Conservation (phyloP, 2,113 vertebrate genomes). For the Semicossyphus pulcher region DNA sequence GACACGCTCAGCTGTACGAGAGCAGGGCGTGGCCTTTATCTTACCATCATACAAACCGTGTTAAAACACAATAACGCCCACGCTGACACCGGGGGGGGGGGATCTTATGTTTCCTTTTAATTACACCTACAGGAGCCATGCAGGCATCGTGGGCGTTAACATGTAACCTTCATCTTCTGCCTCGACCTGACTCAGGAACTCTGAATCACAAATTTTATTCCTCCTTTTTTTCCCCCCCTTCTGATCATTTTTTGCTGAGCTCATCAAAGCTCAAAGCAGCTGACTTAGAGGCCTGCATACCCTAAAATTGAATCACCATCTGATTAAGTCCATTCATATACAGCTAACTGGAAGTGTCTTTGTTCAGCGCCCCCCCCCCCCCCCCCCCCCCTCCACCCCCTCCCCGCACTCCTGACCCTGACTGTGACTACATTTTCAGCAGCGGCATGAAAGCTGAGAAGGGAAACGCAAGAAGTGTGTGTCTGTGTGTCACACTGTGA, state of each 20-base stretch:
- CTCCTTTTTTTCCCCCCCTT: not conserved
- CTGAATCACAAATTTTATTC: slow-evolving; percentile 8
- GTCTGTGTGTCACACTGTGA: slow-evolving; percentile 47
- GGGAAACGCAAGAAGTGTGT: slow-evolving; percentile 26
- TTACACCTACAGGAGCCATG: slow-evolving; percentile 13
- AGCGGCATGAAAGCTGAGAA: slow-evolving; percentile 25
- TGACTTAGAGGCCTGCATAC: slow-evolving; percentile 59
- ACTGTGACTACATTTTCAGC: slow-evolving; percentile 34
- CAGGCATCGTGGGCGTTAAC: not conserved
- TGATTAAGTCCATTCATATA: slow-evolving; percentile 66
- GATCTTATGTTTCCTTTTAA: slow-evolving; percentile 25
- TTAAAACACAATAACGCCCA: slow-evolving; percentile 13
- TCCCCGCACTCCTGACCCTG: slow-evolving; percentile 41
- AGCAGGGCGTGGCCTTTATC: slow-evolving; percentile 52
- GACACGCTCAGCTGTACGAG: not conserved
- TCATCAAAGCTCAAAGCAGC: slow-evolving; percentile 57
- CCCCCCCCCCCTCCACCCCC: slow-evolving; percentile 6
- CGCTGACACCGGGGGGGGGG: not conserved
- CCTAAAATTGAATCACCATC: slow-evolving; percentile 71
- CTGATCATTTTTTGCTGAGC: slow-evolving; percentile 47
- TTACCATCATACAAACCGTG: not conserved
- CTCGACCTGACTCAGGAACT: slow-evolving; percentile 38
- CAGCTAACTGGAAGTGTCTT: slow-evolving; percentile 64
- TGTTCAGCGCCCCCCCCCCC: slow-evolving; percentile 41
- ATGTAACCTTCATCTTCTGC: slow-evolving; percentile 19